Evolutionary conservation across 2,888 invertebrate species (phyloP).

Genomic region (Mechanitis messenoides): DNA sequence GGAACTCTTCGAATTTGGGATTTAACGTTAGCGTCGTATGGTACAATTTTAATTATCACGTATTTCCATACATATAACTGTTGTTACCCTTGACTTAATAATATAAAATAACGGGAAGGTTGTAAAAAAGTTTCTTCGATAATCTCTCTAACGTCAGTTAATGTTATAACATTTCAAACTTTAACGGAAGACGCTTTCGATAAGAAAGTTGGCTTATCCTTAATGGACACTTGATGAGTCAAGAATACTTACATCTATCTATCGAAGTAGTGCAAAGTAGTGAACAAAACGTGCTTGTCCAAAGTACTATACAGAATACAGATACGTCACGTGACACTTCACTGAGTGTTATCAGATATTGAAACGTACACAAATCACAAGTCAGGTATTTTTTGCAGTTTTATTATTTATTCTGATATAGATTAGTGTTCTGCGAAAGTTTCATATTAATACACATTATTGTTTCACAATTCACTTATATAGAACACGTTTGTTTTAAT

Average conservation of each 20-base stretch:
- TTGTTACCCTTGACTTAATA: constrained; percentile 1
- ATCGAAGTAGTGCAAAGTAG: constrained; percentile 22
- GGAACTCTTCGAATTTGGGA: constrained; percentile 12
- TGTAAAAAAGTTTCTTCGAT: neutral
- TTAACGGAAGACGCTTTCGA: neutral
- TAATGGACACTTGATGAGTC: constrained; percentile 18
- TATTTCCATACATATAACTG: neutral
- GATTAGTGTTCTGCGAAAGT: constrained; percentile 7
- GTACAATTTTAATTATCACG: constrained; percentile 22
- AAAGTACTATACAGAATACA: constrained; percentile 29
- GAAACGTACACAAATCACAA: constrained; percentile 26
- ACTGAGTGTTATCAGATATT: constrained; percentile 38
- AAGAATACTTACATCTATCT: constrained; percentile 38
- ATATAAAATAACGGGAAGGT: neutral
- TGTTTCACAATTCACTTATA: constrained; percentile 33
- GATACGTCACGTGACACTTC: constrained; percentile 45
- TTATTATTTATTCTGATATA: constrained; percentile 12
- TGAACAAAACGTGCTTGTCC: constrained; percentile 27
- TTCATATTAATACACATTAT: constrained; percentile 31
- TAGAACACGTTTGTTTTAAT: constrained; percentile 18
- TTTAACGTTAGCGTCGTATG: constrained; percentile 25
- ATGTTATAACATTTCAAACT: neutral
- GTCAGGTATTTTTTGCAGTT: constrained; percentile 16
- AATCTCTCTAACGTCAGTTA: neutral
- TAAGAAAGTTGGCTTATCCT: constrained; percentile 7